These are phyloP conservation scores for Rutilus rutilus DNA, from an alignment of 2,113 vertebrate genomes.

Conservation along the genomic window DNA sequence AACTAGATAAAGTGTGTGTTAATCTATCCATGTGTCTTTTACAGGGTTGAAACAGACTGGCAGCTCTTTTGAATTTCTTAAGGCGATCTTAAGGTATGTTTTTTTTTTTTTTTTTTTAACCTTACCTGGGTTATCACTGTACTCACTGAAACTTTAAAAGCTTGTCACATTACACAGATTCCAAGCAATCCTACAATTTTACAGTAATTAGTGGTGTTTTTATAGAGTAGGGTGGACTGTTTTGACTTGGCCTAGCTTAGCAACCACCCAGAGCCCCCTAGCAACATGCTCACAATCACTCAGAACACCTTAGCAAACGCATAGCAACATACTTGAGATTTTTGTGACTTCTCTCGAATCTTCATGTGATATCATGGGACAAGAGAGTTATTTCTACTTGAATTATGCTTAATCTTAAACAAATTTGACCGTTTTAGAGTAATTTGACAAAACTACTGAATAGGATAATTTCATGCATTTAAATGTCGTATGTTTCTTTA, in stretches of 20 bases:
- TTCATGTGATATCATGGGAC: background rate
- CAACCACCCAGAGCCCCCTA: background rate
- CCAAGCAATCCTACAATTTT: background rate
- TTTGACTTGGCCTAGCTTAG: background rate
- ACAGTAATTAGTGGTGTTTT: background rate
- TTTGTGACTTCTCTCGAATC: background rate
- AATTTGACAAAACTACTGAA: background rate
- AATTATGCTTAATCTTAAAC: background rate
- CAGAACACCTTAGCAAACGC: background rate
- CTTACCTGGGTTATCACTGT: background rate
- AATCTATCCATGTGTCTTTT: slow-evolving; percentile 43
- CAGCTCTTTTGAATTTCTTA: slow-evolving; percentile 71
- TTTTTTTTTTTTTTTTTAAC: background rate
- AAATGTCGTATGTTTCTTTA: too few relatives aligned
- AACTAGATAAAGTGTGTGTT: background rate
- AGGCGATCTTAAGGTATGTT: slow-evolving; percentile 67
- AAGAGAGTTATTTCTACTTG: background rate
- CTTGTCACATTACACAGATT: too few relatives aligned
- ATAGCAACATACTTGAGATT: background rate
- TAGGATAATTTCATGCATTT: background rate
- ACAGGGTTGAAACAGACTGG: slow-evolving; percentile 58
- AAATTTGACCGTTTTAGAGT: background rate
- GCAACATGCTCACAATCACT: background rate
- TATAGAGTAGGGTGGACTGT: background rate
- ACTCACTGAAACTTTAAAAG: background rate